Percentiles rank a stretch among this genome's conserved stretches.
These are phyloP conservation scores for Monochamus saltuarius DNA, from an alignment of 1,140 invertebrate genomes.

Conservation along the genomic window DNA sequence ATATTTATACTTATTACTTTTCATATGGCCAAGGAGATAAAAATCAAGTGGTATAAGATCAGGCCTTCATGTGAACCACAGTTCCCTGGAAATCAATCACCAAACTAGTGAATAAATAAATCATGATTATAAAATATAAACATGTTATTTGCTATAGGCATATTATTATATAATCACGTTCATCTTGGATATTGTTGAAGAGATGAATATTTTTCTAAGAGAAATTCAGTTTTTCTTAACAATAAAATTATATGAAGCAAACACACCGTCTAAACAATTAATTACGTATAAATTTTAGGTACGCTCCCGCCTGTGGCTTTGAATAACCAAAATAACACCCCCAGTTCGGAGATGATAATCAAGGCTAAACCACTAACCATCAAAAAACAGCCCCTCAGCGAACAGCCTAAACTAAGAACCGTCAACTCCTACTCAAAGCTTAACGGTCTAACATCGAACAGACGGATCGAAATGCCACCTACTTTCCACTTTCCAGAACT, in stretches of 20 bases:
- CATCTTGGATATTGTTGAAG: no score
- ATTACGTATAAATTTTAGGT: not conserved
- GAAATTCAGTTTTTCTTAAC: not conserved
- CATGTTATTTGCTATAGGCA: no score
- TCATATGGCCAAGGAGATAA: no score
- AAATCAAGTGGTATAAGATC: no score
- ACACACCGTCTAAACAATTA: not conserved
- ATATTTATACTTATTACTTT: no score
- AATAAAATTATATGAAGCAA: no score
- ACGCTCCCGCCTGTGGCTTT: conserved; percentile 8
- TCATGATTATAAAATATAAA: no score
- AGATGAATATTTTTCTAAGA: no score
- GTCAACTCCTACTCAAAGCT: conserved; percentile 54
- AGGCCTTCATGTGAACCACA: no score
- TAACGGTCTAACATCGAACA: conserved; percentile 64
- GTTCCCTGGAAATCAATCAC: no score
- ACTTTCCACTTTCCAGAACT: conserved; percentile 78
- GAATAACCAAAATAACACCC: conserved; percentile 42
- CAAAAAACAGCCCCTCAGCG: conserved; percentile 72
- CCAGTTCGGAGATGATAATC: conserved; percentile 63
- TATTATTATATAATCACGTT: no score
- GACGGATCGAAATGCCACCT: conserved; percentile 79
- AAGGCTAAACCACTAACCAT: conserved; percentile 78
- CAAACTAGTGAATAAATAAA: no score
- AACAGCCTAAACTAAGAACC: conserved; percentile 73